These are phyloP conservation scores for Idaea aversata DNA, from an alignment of 2,888 invertebrate species.

Conservation along the genomic window DNA sequence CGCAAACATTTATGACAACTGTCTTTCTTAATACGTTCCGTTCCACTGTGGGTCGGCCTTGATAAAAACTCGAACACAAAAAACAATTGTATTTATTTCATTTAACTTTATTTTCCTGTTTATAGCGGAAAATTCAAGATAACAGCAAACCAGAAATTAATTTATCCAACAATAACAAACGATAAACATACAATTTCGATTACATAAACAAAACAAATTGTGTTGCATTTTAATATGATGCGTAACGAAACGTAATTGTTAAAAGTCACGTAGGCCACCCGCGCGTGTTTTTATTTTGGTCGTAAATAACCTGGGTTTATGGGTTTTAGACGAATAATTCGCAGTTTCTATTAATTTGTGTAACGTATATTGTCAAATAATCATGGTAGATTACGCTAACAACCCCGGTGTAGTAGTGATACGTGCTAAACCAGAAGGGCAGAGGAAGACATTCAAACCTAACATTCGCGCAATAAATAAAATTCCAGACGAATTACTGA, in stretches of 20 bases:
- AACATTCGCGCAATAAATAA: slow-evolving; percentile 85
- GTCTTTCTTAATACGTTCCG: slow-evolving; percentile 7
- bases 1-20: slow-evolving; percentile 10
- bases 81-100: background rate
- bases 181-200: background rate
- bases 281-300: slow-evolving; percentile 65
- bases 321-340: slow-evolving; percentile 9
- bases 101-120: background rate
- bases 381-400: slow-evolving; percentile 60
- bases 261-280: slow-evolving; percentile 76
- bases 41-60: slow-evolving; percentile 4
- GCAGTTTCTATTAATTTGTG: slow-evolving; percentile 16
- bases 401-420: slow-evolving; percentile 82
- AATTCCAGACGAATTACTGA: slow-evolving; percentile 89
- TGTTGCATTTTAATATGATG: background rate
- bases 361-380: slow-evolving; percentile 15
- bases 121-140: background rate
- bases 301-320: slow-evolving; percentile 22
- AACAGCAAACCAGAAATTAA: background rate
- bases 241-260: slow-evolving; percentile 43
- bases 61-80: background rate
- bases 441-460: slow-evolving; percentile 89
- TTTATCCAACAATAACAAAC: background rate
- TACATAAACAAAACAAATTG: background rate
- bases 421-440: slow-evolving; percentile 86